phyloP scores from a whole-genome alignment of 2,113 vertebrate genomes.

The Athene noctua region DNA sequence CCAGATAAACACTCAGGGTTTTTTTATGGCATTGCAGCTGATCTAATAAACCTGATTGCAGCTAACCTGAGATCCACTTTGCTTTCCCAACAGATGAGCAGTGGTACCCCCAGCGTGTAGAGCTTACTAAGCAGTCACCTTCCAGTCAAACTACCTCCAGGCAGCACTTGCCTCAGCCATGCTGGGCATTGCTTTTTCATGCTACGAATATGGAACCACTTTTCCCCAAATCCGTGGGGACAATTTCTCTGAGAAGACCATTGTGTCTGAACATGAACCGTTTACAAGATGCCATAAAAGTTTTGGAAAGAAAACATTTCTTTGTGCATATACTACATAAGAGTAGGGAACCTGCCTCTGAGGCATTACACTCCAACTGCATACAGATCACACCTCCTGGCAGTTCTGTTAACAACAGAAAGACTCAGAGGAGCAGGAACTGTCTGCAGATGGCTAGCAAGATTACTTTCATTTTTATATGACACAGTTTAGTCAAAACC shows the following conservation, averaged over 20 bases:
- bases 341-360: neutral
- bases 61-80: neutral
- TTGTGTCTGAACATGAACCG: neutral
- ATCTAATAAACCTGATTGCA: neutral
- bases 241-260: neutral
- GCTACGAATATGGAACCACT: neutral
- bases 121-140: neutral
- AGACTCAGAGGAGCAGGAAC: conserved; percentile 12
- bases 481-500: conserved; percentile 34
- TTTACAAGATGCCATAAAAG: neutral
- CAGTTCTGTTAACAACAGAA: neutral
- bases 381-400: conserved; percentile 32
- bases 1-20: neutral
- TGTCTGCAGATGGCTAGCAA: conserved; percentile 49
- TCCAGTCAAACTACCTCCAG: neutral
- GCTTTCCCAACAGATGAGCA: neutral
- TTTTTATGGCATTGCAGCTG: neutral
- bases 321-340: neutral
- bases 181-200: neutral
- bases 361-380: neutral
- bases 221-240: neutral
- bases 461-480: conserved; percentile 30
- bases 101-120: neutral
- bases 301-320: neutral
- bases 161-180: neutral